Evolutionary conservation across 1,140 invertebrate species (phyloP), one percentile per base, ranked within the genome.

Genomic region (Scaptomyza montana): DNA sequence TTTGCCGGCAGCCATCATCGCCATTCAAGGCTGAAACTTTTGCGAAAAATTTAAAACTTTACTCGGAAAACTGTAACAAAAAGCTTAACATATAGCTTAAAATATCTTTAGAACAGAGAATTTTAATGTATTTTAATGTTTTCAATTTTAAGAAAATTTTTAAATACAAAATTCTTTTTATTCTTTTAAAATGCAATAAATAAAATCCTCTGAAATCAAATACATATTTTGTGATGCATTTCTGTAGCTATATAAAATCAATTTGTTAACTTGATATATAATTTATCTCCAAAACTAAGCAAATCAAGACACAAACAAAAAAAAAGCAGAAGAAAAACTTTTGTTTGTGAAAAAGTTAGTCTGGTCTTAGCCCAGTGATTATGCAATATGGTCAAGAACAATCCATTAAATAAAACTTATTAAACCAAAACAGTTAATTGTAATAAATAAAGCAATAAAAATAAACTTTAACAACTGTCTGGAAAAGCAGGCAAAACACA

Each of bases 391-490:
- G 39, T 43, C 12, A 12, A 43, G 12, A 43, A 5, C 12, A 43
- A n/a, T 43, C 3, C 10, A n/a, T n/a, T 10, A 12, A 10, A 5
- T 0, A 43, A 43, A 43, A 43, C 12, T 43, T 43, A 36, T 16
- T 16, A 16, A 16, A 16, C 16, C 16, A 16, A 16, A 7, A 33
- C 7, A 33, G 39, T 43, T 12, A n/a, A n/a, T 43, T n/a, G 33
- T 36, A 36, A 43, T 43, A 43, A 4, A 12, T n/a, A n/a, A n/a
- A 43, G 1, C 4, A n/a, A 7, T 6, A 45, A 8, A 19, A 12
- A 1, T 36, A 33, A 39, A 39, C 54, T 71, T 79, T 41, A 76
- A 65, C 66, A 36, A 9, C 6, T 13, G n/a, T 28, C 47, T 8
- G 12, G 7, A 19, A 62, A 50, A 41, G 51, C 53, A 62, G 19